Evolutionary conservation across 2,113 vertebrate genomes (phyloP).

Genomic region (Pachycephala philippinensis): DNA sequence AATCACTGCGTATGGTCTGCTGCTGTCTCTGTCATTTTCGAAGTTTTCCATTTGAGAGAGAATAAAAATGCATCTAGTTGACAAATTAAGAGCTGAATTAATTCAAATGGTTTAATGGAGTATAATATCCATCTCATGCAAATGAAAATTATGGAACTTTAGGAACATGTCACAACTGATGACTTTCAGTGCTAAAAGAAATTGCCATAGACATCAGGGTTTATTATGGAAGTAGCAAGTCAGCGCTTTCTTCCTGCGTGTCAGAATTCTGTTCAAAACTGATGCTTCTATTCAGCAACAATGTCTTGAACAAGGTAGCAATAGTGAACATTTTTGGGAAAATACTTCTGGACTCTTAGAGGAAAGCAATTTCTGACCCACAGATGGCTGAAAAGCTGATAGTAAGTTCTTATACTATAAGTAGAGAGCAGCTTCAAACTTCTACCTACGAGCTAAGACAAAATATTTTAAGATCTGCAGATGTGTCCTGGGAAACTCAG

Average conservation of each 20-base stretch:
- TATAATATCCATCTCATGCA: background rate
- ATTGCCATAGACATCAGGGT: background rate
- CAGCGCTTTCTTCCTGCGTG: background rate
- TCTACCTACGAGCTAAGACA: background rate
- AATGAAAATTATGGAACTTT: background rate
- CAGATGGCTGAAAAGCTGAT: background rate
- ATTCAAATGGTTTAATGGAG: background rate
- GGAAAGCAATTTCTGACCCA: background rate
- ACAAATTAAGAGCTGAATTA: background rate
- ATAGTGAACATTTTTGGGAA: background rate
- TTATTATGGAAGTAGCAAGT: background rate
- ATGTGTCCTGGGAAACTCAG: background rate
- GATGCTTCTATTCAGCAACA: background rate
- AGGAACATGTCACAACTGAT: background rate
- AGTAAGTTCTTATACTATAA: background rate
- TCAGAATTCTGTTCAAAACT: background rate
- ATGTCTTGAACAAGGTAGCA: background rate
- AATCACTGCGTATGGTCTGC: background rate
- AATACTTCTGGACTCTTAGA: background rate
- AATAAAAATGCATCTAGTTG: background rate
- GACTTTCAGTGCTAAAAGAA: background rate
- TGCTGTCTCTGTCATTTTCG: background rate
- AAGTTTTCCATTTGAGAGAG: background rate
- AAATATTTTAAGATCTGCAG: slow-evolving; percentile 7
- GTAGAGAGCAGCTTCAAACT: background rate